phyloP scores from a whole-genome alignment of 2,113 vertebrate genomes.

The Eubucco bourcierii region DNA sequence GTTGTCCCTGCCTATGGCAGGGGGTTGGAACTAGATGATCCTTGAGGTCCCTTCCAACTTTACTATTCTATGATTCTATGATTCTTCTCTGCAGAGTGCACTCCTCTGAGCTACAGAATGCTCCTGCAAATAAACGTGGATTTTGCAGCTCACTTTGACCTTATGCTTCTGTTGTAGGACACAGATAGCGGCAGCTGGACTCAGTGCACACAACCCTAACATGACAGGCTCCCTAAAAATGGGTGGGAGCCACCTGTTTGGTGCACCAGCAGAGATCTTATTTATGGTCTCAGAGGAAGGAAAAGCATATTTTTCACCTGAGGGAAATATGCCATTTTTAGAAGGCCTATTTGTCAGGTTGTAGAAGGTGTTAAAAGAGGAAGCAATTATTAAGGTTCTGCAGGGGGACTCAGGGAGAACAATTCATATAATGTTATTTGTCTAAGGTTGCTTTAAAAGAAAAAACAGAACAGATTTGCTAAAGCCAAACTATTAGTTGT shows the following conservation, averaged over 20 bases:
- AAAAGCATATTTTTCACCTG: conserved; percentile 27
- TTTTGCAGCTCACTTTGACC: neutral
- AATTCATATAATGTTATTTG: conserved; percentile 27
- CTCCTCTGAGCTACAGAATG: neutral
- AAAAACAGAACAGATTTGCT: neutral
- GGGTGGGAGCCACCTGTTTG: neutral
- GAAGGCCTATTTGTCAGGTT: conserved; percentile 27
- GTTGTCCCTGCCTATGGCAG: too few species aligned
- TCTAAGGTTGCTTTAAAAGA: conserved; percentile 19
- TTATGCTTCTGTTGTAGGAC: neutral
- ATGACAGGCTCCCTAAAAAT: neutral
- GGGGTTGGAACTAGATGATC: too few species aligned
- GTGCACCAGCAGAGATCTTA: neutral
- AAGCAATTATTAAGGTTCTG: conserved; percentile 34
- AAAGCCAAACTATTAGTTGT: neutral
- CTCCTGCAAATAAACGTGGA: neutral
- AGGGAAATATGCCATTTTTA: conserved; percentile 30
- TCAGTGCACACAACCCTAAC: neutral
- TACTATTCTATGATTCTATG: too few species aligned
- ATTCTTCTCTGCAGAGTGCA: neutral
- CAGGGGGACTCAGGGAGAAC: neutral
- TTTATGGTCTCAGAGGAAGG: conserved; percentile 10
- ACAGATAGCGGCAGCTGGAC: neutral
- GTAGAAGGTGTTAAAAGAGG: neutral
- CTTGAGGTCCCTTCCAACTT: too few species aligned